Base-by-base conservation (phyloP, 1,140 invertebrate genomes). In the Samia ricini region DNA sequence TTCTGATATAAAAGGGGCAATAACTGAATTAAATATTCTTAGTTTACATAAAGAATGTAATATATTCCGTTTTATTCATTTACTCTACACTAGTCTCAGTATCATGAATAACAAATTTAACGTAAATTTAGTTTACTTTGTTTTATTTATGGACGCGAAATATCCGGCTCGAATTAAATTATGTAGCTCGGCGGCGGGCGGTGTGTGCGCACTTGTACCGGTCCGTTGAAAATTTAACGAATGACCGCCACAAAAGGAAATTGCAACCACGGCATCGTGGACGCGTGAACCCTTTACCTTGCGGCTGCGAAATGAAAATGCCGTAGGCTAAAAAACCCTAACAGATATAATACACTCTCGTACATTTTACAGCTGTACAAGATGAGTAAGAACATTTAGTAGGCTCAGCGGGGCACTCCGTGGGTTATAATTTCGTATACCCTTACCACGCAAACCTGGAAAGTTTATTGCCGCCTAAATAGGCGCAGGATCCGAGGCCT, bases 221-320 rank as follows among this genome's bases (percentile, higher is more conserved):
- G 63, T 64, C 61, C 69, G 66, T 64, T 81, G 79, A 77, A 81
- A 77, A 74, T 81, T 81, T 81, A 81, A 79, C 74, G 78, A 81
- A 77, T 72, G 66, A 63, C 57, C 56, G 62, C 71, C 75, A 74
- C 75, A 76, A 77, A 76, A 76, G 77, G 73, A 80, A 73, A 80
- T 77, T 77, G 72, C 72, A 69, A 66, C 64, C 61, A 60, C 65
- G 57, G 61, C 56, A 68, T 60, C 48, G 61, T 58, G 65, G 66
- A 64, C 65, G 74, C 70, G 73, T 60, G 59, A 76, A 72, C 62
- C 66, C 68, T 68, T 71, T 76, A 70, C 60, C 61, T 69, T 60
- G 63, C 20, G 63, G 67, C 63, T 61, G 56, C 63, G 29, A 63
- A 65, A 69, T 69, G 56, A 60, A 66, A 69, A 65, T 26, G 61